Evolutionary conservation across 2,888 invertebrate species (phyloP), one percentile per base, ranked within the genome.

Genomic region (Phengaris alcon): DNA sequence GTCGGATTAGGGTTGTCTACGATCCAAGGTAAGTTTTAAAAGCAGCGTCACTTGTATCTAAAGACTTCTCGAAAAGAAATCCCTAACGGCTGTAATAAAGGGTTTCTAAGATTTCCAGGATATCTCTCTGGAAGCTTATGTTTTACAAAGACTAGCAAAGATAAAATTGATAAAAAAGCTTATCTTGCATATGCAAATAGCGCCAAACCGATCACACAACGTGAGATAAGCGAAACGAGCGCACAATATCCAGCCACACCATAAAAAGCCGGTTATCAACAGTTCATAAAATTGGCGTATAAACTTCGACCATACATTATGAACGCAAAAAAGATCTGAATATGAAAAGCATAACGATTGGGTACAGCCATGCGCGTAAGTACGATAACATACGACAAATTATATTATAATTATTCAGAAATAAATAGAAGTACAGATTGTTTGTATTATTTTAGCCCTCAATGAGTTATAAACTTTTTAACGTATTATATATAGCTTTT

Each of bases 261-360:
- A 13, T 54, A 72, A 72, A 52, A 52, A 35, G 72, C 52, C 51
- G 52, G 51, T 72, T 72, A 72, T 72, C 72, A 72, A 54, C 72
- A 72, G 54, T 52, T 52, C 72, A 52, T 72, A 72, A 52, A 72
- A 54, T 72, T 22, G 51, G 54, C 52, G 72, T 72, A 72, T 72
- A 54, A 72, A 52, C 52, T 72, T 54, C 72, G 35, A 72, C 72
- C 52, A 72, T 72, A 54, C 52, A 54, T 54, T 72, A 72, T 13
- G 72, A 22, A 52, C 15, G 54, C 22, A 72, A 52, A 51, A 51
- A 72, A 72, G 35, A 72, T 70, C 51, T 70, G 54, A 54, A 54
- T 54, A 72, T 54, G 72, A 72, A 52, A 72, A 54, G 72, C 72
- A 54, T 72, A 72, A 72, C 72, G 54, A 72, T 54, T 54, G 72